Evolutionary conservation across 2,113 vertebrate species (phyloP), one percentile per base, ranked within the genome.

Genomic region (Eubucco bourcierii): DNA sequence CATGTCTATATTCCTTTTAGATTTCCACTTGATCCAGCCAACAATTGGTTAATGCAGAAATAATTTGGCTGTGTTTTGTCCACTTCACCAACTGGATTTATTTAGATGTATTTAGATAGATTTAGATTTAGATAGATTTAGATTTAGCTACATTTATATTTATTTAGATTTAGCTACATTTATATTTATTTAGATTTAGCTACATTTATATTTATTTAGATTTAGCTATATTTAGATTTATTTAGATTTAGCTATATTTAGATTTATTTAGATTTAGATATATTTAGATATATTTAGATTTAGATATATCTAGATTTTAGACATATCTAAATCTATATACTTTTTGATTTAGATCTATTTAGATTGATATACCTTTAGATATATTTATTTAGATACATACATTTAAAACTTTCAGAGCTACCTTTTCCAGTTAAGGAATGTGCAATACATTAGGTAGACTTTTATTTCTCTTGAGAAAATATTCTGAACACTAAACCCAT

Each of bases 401-500:
- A 15, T 39, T 87, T 59, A 63, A 55, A 56, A 44, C 3, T 12
- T 68, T 58, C 27, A 68, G 14, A 65, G 90, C 81, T 50, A 37
- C 31, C 3, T 83, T 86, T n/a, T 61, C 44, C 19, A 50, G 13
- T 55, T 70, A 85, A 61, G 25, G 16, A 74, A 64, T 52, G 66
- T 7, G 1, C 8, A 52, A 33, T 17, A 23, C 4, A 37, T 64
- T 37, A 44, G 2, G 27, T 7, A n/a, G 34, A 47, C 3, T 20
- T 5, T 8, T 50, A 15, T 33, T 73, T 61, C 19, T 55, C 14
- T 41, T 6, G 7, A 77, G 27, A 68, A 90, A 83, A 28, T 20
- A 1, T 64, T 79, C 9, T 46, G 50, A 83, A 23, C 6, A 14
- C 12, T 60, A 46, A 72, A 75, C 44, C 1, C 0, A 0, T 1